Evolutionary conservation across 2,888 invertebrate species (phyloP), one percentile per base, ranked within the genome.

Genomic region (Bombylius major): DNA sequence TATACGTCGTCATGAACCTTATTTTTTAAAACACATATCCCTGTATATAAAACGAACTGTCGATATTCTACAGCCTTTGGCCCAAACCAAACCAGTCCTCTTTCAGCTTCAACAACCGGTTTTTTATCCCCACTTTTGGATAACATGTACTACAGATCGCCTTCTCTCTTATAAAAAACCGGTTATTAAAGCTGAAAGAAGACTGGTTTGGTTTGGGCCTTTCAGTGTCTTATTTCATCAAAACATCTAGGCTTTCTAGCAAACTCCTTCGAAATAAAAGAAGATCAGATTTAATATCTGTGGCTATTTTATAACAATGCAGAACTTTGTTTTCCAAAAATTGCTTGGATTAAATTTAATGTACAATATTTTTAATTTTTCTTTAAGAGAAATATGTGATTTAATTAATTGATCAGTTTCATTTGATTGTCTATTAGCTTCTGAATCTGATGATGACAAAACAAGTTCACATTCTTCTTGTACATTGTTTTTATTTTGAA

Each of bases 141-240:
- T n/a, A n/a, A n/a, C n/a, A n/a, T n/a, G n/a, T n/a, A n/a, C n/a
- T n/a, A n/a, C n/a, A n/a, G n/a, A n/a, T n/a, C n/a, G n/a, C n/a
- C n/a, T n/a, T n/a, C n/a, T n/a, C n/a, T n/a, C n/a, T n/a, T n/a
- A n/a, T n/a, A n/a, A n/a, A n/a, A n/a, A n/a, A n/a, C n/a, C n/a
- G n/a, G n/a, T n/a, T n/a, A n/a, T n/a, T n/a, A n/a, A n/a, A n/a
- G n/a, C n/a, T n/a, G n/a, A n/a, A n/a, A n/a, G n/a, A n/a, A n/a
- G n/a, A n/a, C n/a, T n/a, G n/a, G n/a, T n/a, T n/a, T n/a, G n/a
- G n/a, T n/a, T n/a, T n/a, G n/a, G n/a, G n/a, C n/a, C n/a, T 60
- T 61, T 59, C 61, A 62, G 11, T 56, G 58, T 4, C 51, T 14
- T 36, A 62, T 13, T 56, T 62, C 61, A 5, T 61, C 56, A 5